Evolutionary conservation across 2,113 vertebrate species (phyloP), one percentile per base, ranked within the genome.

Genomic region (Tonatia bakeri): DNA sequence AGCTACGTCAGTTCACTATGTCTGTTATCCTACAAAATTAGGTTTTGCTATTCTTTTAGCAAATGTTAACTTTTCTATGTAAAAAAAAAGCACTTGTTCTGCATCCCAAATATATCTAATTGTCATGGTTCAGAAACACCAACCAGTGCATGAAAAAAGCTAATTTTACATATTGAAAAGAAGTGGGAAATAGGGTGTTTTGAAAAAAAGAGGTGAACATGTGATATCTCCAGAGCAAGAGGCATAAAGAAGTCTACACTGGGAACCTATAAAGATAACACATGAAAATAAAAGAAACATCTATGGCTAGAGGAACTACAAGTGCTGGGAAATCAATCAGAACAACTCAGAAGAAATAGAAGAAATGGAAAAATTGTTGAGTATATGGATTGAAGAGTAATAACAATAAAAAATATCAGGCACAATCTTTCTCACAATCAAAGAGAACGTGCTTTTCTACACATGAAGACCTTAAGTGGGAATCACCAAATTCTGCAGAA

Each of bases 51-150:
- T 47, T 86, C 13, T 90, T 91, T 87, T 31, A 73, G 10, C 26
- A 95, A 89, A 82, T 65, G n/a, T 43, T 87, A 90, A 80, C 16
- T 90, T 89, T 72, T 89, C 52, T 88, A 59, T 38, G 67, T 7
- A 69, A 85, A 56, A 56, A 19, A 83, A 92, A 59, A 65, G 15
- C 5, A 92, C 47, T 54, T 47, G 73, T 43, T 95, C 56, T 59
- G 76, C 50, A 64, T 61, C 33, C 11, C 19, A 65, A 93, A 79
- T 14, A 50, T 40, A 24, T 59, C 65, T 61, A 47, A 89, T 9
- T 17, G 5, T 45, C 65, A 20, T 43, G 70, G 47, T 54, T 84
- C 67, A 79, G 95, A 96, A 90, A 80, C 10, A 61, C 26, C 76
- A 96, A 38, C 22, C 24, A 43, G 17, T 31, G 13, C 20, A 31